Conservation (phyloP, 2,113 vertebrate genomes). For the Percopsis transmontana region DNA sequence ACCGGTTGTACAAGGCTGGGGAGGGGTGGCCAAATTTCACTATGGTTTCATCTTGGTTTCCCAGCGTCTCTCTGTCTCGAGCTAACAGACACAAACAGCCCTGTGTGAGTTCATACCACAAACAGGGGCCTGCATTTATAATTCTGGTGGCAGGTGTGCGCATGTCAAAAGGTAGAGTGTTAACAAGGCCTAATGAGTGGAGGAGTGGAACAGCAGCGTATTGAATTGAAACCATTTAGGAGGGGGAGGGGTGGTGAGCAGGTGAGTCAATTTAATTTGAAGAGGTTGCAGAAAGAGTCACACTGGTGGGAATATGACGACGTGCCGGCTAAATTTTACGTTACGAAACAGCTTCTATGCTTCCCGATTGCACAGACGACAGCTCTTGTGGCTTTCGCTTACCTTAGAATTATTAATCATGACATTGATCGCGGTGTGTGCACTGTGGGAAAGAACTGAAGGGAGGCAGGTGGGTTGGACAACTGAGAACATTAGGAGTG, state of each 20-base stretch:
- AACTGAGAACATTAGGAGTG: conserved; percentile 62
- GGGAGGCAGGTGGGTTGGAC: conserved; percentile 25
- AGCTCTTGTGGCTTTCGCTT: conserved; percentile 1
- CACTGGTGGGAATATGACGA: not conserved
- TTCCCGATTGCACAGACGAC: not conserved
- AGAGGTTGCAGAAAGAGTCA: conserved; percentile 7
- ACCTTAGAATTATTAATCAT: conserved; percentile 1
- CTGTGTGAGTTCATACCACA: not conserved
- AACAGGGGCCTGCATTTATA: conserved; percentile 28
- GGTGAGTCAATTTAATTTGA: conserved; percentile 37
- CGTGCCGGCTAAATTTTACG: not conserved
- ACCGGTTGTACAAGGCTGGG: conserved; percentile 12
- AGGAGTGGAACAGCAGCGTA: not conserved
- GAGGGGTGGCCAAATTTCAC: conserved; percentile 8
- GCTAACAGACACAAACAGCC: not conserved
- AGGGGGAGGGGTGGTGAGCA: not conserved
- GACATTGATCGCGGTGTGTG: conserved; percentile 25
- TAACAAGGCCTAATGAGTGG: conserved; percentile 15
- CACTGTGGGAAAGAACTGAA: conserved; percentile 36
- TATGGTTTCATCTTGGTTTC: not conserved
- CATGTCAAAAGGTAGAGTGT: not conserved
- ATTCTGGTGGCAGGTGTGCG: conserved; percentile 28
- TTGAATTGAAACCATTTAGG: not conserved
- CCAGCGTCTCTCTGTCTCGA: not conserved
- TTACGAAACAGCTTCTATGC: no score